These are phyloP conservation scores for Canis aureus DNA, from an alignment of 2,113 vertebrate genomes.

Conservation along the genomic window DNA sequence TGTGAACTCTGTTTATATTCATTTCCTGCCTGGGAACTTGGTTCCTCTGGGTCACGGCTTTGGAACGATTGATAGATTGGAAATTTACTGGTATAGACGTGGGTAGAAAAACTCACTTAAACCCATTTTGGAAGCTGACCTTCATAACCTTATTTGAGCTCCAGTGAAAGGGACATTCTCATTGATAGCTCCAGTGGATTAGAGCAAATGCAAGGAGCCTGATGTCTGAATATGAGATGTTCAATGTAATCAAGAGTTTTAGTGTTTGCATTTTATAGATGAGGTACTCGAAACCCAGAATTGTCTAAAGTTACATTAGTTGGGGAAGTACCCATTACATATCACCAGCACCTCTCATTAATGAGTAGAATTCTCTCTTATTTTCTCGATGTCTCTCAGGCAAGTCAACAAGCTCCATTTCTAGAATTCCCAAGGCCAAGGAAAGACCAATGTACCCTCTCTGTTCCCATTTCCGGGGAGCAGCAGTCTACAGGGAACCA, in stretches of 20 bases:
- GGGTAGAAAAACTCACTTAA: not conserved
- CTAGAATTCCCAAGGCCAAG: not conserved
- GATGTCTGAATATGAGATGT: not conserved
- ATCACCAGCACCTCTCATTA: not conserved
- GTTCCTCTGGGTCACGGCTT: slow-evolving; percentile 60
- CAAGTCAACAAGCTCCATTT: not conserved
- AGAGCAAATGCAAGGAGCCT: not conserved
- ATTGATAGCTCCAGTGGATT: not conserved
- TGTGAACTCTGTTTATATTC: slow-evolving; percentile 73
- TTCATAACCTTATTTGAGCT: not conserved
- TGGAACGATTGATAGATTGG: slow-evolving; percentile 69
- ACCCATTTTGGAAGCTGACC: not conserved
- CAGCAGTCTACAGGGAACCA: not conserved
- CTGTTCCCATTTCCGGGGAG: not conserved
- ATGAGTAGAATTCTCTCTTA: not conserved
- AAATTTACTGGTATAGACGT: slow-evolving; percentile 72
- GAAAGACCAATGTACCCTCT: not conserved
- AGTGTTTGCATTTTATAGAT: not conserved
- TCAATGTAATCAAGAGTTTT: not conserved
- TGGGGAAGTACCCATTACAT: not conserved
- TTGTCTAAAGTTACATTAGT: not conserved
- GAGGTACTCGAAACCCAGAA: not conserved
- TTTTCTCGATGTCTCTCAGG: not conserved
- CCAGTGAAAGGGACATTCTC: not conserved
- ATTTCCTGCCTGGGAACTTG: slow-evolving; percentile 67